Conservation (phyloP, 2,888 invertebrate species). For the Aphodius granarius region DNA sequence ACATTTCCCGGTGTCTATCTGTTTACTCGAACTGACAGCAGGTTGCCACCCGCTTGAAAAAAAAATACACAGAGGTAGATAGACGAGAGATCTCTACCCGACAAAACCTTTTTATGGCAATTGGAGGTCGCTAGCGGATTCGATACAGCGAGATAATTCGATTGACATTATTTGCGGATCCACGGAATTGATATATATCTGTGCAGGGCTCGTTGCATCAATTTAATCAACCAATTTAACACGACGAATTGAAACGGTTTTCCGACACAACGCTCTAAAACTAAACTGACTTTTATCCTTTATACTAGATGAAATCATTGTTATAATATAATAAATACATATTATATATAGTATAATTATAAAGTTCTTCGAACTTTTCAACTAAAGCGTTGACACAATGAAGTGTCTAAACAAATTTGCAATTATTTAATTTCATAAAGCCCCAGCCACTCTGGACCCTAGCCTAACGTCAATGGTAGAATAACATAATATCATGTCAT, state of each 20-base stretch:
- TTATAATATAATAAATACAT: too few relatives aligned
- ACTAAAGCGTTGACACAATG: too few relatives aligned
- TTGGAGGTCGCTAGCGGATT: background rate
- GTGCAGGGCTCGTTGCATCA: background rate
- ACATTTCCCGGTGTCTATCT: conserved; percentile 11
- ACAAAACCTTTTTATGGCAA: background rate
- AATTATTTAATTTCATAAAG: too few relatives aligned
- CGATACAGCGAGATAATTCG: conserved; percentile 2
- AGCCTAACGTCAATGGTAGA: too few relatives aligned
- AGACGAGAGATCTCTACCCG: background rate
- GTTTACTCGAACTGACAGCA: conserved; percentile 1
- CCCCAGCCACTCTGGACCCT: too few relatives aligned
- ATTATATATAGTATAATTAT: too few relatives aligned
- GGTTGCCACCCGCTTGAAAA: background rate
- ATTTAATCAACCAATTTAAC: conserved; percentile 11
- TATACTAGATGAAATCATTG: too few relatives aligned
- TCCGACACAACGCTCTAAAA: background rate
- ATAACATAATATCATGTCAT: too few relatives aligned
- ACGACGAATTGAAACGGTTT: conserved; percentile 6
- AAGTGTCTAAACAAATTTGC: too few relatives aligned
- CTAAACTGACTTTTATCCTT: too few relatives aligned
- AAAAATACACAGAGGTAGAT: background rate
- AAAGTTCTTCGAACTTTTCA: too few relatives aligned
- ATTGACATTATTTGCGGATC: conserved; percentile 4
- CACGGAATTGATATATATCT: background rate